Conservation (phyloP, 1,140 invertebrate species). For the Trinorchestia longiramus region DNA sequence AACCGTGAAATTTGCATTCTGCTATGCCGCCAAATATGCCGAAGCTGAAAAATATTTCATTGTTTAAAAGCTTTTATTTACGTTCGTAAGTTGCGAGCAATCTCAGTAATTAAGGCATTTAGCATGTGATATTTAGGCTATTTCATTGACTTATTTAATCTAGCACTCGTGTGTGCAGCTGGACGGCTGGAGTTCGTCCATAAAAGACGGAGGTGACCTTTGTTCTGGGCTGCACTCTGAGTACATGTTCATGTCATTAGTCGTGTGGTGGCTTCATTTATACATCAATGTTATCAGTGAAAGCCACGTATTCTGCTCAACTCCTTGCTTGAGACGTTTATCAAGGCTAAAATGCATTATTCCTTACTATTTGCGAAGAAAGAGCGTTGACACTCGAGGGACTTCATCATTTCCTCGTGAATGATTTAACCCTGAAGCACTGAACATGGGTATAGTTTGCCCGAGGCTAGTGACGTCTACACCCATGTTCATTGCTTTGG, state of each 20-base stretch:
- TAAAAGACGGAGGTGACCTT: not conserved
- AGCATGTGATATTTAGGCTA: not conserved
- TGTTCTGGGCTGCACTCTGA: not conserved
- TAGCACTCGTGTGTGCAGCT: not conserved
- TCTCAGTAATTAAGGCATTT: not conserved
- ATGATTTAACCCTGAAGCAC: no score
- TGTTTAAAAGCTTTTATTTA: not conserved
- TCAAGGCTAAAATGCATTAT: not conserved
- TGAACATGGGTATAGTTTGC: no score
- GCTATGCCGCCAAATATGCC: not conserved
- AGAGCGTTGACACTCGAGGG: not conserved
- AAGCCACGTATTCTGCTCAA: not conserved
- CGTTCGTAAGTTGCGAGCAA: not conserved
- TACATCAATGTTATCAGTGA: not conserved
- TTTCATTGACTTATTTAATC: not conserved
- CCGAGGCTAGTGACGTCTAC: no score
- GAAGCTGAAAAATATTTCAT: not conserved
- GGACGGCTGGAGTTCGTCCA: not conserved
- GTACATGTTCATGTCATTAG: not conserved
- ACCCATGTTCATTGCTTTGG: no score
- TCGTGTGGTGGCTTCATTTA: not conserved
- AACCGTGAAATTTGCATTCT: no score
- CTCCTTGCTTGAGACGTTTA: not conserved
- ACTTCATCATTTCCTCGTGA: not conserved
- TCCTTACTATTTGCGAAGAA: not conserved